Base-by-base conservation (phyloP, 2,113 vertebrate species). In the Pseudolaguvia tuberculata region DNA sequence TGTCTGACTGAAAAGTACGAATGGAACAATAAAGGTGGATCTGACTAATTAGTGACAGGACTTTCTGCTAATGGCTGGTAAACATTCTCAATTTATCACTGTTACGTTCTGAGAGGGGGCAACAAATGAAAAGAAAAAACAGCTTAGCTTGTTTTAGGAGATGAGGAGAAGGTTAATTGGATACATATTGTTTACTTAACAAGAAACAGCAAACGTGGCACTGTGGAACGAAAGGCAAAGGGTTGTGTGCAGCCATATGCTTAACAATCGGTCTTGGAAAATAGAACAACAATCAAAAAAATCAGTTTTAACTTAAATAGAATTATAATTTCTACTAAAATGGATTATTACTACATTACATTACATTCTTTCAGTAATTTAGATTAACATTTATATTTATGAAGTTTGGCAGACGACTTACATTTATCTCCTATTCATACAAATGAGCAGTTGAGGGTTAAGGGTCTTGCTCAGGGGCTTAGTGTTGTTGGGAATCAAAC, bases 1-100 rank as follows among this genome's bases (percentile, higher is more conserved):
- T 96, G 94, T 94, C 93, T 78, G 77, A 82, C 86, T 91, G 92
- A 96, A 96, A 96, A 93, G 94, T 97, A 93, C 95, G 96, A 97
- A 97, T 97, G 96, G 95, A 96, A 96, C 94, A 93, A 96, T 98
- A 98, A 98, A 97, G 91, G 87, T 86, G 91, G 93, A 95, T 95
- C 94, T 94, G 93, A 96, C 93, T 95, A 96, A 94, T 93, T 94
- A 95, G 93, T 92, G 91, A 91, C 93, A 94, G 93, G 93, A 91
- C 94, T 96, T 95, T 93, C 93, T 90, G 91, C 93, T 94, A 94
- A 98, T 97, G 93, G 93, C 94, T 93, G 93, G 92, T 92, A 94
- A 96, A 96, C 94, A 94, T 90, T 90, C 91, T 91, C 91, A 90
- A 93, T 95, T 93, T 94, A 94, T 95, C 93, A 94, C 93, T 93